phyloP scores from a whole-genome alignment of 2,888 invertebrate species.

The Sinelater perroti region DNA sequence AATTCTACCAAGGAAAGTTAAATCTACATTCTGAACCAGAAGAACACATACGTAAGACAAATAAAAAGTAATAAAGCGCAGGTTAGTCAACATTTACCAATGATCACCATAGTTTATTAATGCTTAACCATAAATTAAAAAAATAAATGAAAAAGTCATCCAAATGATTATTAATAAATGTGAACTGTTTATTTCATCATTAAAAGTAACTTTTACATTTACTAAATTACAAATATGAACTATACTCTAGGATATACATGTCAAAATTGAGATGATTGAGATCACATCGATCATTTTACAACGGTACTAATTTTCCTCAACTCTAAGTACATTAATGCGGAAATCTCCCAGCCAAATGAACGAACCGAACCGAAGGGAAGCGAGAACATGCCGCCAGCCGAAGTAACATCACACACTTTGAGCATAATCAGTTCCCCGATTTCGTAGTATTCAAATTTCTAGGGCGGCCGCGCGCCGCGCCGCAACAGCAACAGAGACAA shows the following conservation, averaged over 20 bases:
- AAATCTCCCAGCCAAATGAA: constrained; percentile 12
- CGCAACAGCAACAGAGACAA: constrained; percentile 19
- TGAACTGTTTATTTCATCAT: constrained; percentile 34
- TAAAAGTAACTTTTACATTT: constrained; percentile 41
- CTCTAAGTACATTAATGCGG: constrained; percentile 44
- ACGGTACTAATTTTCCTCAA: constrained; percentile 25
- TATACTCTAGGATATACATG: constrained; percentile 51
- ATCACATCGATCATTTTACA: constrained; percentile 48
- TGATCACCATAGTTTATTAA: too few species aligned
- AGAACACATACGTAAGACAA: too few species aligned
- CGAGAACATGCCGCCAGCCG: constrained; percentile 46
- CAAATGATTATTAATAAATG: constrained; percentile 19
- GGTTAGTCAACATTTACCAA: too few species aligned
- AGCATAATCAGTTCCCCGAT: constrained; percentile 29
- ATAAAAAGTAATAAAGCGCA: too few species aligned
- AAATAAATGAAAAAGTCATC: too few species aligned
- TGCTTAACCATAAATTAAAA: too few species aligned
- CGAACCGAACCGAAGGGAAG: constrained; percentile 27
- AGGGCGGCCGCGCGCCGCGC: constrained; percentile 9
- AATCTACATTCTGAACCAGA: too few species aligned
- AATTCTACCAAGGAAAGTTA: too few species aligned
- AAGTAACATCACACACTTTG: constrained; percentile 39
- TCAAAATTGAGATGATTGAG: constrained; percentile 53
- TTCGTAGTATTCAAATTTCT: neutral
- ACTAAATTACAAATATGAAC: constrained; percentile 49